Base-by-base conservation (phyloP, 2,888 invertebrate genomes). In the Trichacis sp. region DNA sequence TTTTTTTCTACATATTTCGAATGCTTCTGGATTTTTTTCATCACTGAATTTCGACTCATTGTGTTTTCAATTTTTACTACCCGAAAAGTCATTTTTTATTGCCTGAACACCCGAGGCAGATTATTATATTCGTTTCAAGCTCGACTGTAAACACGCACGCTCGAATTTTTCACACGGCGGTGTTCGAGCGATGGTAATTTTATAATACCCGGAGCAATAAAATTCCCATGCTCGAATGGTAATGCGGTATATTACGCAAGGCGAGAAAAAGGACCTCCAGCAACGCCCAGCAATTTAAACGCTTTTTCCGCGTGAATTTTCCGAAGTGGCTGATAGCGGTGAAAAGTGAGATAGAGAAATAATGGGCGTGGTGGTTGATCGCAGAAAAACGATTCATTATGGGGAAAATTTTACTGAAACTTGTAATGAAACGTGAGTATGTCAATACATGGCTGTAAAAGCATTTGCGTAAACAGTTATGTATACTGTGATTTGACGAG, bases 271-370 rank as follows among this genome's bases (percentile, higher is more conserved):
- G 36, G 36, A 36, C 36, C 36, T 29, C 29, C 9, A 6, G 29
- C 9, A 9, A 29, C 29, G 12, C 36, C 36, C 9, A 2, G 12
- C 36, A n/a, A 36, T 36, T 36, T 12, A 36, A 36, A 36, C 36
- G 36, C 36, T 36, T 36, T 36, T n/a, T 11, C 36, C 36, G 9
- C 36, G 36, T 36, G 36, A 36, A 36, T 36, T 36, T 36, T n/a
- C 12, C 36, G 12, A n/a, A 36, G 36, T 36, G 36, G 36, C 12
- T n/a, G 36, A 36, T 11, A n/a, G n/a, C n/a, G 36, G 3, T 5
- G 36, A 3, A 8, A 24, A 24, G 24, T 24, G 24, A 8, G 8
- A 24, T 8, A 8, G 8, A n/a, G n/a, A 8, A 5, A 24, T 24
- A 8, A 3, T 24, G 24, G 24, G 24, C 24, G 24, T 24, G 24